phyloP scores from a whole-genome alignment of 2,797 vertebrate genomes.

The Emydoidea blandingii region DNA sequence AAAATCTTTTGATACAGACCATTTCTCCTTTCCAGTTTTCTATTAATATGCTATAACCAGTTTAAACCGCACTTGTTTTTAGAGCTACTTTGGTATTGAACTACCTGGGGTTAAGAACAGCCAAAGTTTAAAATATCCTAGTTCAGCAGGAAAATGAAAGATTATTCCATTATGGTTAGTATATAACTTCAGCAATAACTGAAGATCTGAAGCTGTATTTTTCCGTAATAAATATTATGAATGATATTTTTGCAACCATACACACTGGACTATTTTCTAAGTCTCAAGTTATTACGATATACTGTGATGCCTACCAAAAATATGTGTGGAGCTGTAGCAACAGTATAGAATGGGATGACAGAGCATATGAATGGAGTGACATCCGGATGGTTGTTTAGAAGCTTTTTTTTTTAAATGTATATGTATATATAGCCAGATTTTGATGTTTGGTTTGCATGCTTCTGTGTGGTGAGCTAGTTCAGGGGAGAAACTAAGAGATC shows the following conservation, averaged over 20 bases:
- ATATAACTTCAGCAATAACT: neutral
- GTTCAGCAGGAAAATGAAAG: conserved; percentile 47
- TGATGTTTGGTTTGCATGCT: neutral
- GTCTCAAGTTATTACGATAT: neutral
- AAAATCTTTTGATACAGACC: neutral
- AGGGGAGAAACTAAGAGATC: neutral
- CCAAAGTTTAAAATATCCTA: conserved; percentile 31
- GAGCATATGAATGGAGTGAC: neutral
- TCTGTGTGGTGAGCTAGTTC: neutral
- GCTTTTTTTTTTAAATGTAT: neutral
- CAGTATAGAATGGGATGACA: neutral
- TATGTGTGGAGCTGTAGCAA: neutral
- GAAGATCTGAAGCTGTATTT: neutral
- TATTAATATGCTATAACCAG: neutral
- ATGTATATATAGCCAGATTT: neutral
- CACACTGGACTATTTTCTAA: conserved; percentile 39
- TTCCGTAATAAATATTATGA: conserved; percentile 23
- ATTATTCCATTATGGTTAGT: conserved; percentile 10
- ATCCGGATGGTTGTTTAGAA: neutral
- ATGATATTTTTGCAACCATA: conserved; percentile 47
- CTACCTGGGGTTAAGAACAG: conserved; percentile 26
- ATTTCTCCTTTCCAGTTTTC: neutral
- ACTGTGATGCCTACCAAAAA: neutral
- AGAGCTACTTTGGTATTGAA: conserved; percentile 24
- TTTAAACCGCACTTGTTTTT: conserved; percentile 31